A percentile compares a stretch with the other conserved stretches of the same genome.
These are phyloP conservation scores for Apistogramma diplotaenia DNA, from an alignment of 2,113 vertebrate species.

Conservation along the genomic window DNA sequence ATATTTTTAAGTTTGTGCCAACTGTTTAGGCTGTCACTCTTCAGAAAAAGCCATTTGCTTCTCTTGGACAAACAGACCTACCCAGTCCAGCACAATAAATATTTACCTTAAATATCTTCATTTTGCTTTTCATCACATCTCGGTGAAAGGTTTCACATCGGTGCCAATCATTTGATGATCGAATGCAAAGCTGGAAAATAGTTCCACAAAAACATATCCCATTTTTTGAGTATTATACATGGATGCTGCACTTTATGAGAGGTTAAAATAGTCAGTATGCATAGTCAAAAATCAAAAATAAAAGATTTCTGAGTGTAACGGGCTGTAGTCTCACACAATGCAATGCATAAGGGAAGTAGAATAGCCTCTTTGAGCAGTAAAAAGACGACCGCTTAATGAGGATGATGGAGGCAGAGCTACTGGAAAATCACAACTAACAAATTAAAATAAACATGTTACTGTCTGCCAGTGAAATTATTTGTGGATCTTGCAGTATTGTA, in stretches of 20 bases:
- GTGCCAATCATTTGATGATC: not conserved
- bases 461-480: too few relatives aligned
- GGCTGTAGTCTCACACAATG: not conserved
- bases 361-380: not conserved
- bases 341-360: not conserved
- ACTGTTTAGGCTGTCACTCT: not conserved
- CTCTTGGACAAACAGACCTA: not conserved
- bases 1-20: slow-evolving; percentile 41
- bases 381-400: not conserved
- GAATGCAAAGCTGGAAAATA: not conserved
- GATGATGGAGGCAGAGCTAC: too few relatives aligned
- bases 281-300: not conserved
- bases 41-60: slow-evolving; percentile 14
- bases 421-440: too few relatives aligned
- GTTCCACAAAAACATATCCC: not conserved
- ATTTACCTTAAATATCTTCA: not conserved
- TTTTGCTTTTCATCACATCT: not conserved
- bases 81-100: not conserved
- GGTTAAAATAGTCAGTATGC: not conserved
- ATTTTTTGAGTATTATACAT: not conserved
- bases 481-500: too few relatives aligned
- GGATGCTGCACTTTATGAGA: not conserved
- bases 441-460: too few relatives aligned
- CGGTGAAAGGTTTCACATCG: not conserved
- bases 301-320: not conserved